phyloP scores from a whole-genome alignment of 2,888 invertebrate genomes.

The Linnaemya vulpina region DNA sequence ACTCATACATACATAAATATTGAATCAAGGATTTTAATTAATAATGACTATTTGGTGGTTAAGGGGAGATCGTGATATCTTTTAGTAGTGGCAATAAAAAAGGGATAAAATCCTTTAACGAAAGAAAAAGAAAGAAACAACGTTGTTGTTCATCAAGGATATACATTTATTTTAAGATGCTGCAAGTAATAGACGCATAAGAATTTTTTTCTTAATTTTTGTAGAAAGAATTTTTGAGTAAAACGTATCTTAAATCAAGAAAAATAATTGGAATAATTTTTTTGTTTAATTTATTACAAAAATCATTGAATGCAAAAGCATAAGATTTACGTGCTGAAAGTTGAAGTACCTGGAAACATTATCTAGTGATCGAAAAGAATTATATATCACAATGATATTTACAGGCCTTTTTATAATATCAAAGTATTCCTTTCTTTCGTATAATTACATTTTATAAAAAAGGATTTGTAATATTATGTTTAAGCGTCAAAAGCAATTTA shows the following conservation, averaged over 20 bases:
- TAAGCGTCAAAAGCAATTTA: too few species aligned
- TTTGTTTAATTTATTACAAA: too few species aligned
- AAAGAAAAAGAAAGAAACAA: neutral
- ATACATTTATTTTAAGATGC: neutral
- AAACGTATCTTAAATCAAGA: neutral
- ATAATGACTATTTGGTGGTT: slow-evolving; percentile 62
- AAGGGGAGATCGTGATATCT: slow-evolving; percentile 25
- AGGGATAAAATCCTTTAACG: slow-evolving; percentile 36
- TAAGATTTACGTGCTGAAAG: too few species aligned
- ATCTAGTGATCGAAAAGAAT: too few species aligned
- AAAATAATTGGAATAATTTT: too few species aligned
- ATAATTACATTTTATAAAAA: too few species aligned
- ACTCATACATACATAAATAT: slow-evolving; percentile 58
- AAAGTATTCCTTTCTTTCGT: too few species aligned
- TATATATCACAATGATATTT: too few species aligned
- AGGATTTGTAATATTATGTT: too few species aligned
- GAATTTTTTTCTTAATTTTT: neutral
- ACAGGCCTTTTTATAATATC: too few species aligned
- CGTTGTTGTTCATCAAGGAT: neutral
- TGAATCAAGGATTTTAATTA: slow-evolving; percentile 66
- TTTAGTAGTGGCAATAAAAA: slow-evolving; percentile 49
- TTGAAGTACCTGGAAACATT: too few species aligned
- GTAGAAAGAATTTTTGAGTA: neutral
- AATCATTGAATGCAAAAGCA: too few species aligned
- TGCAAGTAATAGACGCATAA: neutral